Base-by-base conservation (phyloP, 1,140 invertebrate species). In the Pissodes strobi region DNA sequence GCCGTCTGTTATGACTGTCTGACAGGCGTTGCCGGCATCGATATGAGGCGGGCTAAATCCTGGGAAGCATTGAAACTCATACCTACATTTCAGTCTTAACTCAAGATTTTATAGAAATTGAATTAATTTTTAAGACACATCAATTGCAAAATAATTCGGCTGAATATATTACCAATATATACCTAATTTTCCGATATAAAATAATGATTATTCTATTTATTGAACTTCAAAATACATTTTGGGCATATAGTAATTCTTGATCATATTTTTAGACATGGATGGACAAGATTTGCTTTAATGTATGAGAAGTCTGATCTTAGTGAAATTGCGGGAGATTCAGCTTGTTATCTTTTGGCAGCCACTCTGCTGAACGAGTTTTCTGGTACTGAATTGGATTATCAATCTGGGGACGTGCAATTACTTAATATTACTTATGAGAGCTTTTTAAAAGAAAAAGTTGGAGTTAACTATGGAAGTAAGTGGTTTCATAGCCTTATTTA, bases 311-410 rank as follows among this genome's bases (percentile, higher is more conserved):
- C 86, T 30, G 88, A 87, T 0, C 86, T 89, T 72, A 75, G 81
- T 48, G 75, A 84, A 69, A 76, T 90, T 2, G 87, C 82, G 17
- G 88, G 88, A 0, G 82, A 82, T 61, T 82, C 84, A 5, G 86
- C 85, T 5, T 90, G 88, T 72, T 85, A 85, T 30, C 79, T 89
- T 37, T 86, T 89, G 81, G 87, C 87, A 84, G 86, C 86, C 60
- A 85, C 86, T 0, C 79, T 89, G 69, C 85, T 86, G 0, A 82
- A 87, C 60, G 83, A 81, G 63, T 73, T 89, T 34, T 88, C 86
- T 72, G 49, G 61, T n/a, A 60, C 81, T 62, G 78, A 85, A 62
- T 68, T 74, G 19, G 76, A 78, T 12, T 79, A 83, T 18, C 63
- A 78, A 15, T 84, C 82, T 55, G 80, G 83, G 9, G 81, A 83